These are phyloP conservation scores for Epinephelus awoara DNA, from an alignment of 2,797 vertebrate genomes.

Conservation along the genomic window DNA sequence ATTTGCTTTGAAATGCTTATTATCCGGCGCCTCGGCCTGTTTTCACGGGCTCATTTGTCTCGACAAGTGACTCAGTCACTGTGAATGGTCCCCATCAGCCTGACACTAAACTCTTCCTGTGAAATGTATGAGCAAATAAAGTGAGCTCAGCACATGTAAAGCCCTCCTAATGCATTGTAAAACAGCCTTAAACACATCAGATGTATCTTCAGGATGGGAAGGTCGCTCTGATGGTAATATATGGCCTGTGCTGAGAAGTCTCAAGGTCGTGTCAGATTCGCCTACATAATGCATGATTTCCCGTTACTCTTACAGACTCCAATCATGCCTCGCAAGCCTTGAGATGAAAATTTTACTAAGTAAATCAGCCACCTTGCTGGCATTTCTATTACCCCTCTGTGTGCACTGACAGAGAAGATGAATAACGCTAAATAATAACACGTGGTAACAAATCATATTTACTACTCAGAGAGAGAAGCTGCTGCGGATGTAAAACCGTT, in stretches of 20 bases:
- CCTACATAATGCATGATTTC: slow-evolving; percentile 98
- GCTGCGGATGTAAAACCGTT: slow-evolving; percentile 83
- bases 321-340: slow-evolving; percentile 96
- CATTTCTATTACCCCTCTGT: slow-evolving; percentile 99
- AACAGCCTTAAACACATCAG: slow-evolving; percentile 92
- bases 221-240: slow-evolving; percentile 92
- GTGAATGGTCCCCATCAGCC: slow-evolving; percentile 78
- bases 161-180: slow-evolving; percentile 89
- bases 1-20: slow-evolving; percentile 74
- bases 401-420: slow-evolving; percentile 95
- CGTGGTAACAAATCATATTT: slow-evolving; percentile 93
- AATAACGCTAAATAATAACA: slow-evolving; percentile 99
- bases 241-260: slow-evolving; percentile 89
- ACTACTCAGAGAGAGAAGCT: slow-evolving; percentile 83
- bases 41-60: slow-evolving; percentile 79
- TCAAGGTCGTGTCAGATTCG: slow-evolving; percentile 96
- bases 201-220: slow-evolving; percentile 89
- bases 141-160: slow-evolving; percentile 85
- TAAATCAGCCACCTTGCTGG: slow-evolving; percentile 98
- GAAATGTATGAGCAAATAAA: slow-evolving; percentile 86
- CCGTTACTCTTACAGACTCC: slow-evolving; percentile 91
- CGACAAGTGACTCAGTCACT: slow-evolving; percentile 71
- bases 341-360: slow-evolving; percentile 99
- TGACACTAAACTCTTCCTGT: slow-evolving; percentile 81
- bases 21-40: slow-evolving; percentile 60